These are phyloP conservation scores for Diglossa cyanea DNA, from an alignment of 2,797 vertebrate species.

Conservation along the genomic window DNA sequence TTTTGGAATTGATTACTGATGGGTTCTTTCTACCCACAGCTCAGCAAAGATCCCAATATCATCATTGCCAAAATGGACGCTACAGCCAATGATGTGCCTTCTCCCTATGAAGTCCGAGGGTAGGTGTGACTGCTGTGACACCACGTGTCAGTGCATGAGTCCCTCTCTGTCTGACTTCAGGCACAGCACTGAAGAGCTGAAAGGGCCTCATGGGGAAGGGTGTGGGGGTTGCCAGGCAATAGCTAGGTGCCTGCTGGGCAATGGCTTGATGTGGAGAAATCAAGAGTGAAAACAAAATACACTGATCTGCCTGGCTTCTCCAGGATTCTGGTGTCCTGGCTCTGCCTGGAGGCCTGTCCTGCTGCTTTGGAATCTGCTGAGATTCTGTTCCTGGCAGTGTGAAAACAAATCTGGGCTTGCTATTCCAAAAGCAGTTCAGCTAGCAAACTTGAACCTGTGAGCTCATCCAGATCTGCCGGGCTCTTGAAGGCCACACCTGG, in stretches of 20 bases:
- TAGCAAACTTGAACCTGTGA: not conserved
- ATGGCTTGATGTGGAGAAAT: not conserved
- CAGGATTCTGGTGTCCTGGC: not conserved
- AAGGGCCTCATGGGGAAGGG: not conserved
- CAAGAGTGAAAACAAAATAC: not conserved
- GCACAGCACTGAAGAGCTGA: not conserved
- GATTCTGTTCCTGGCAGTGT: not conserved
- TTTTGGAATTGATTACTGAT: not conserved
- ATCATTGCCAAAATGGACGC: conserved; percentile 98
- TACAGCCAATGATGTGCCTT: conserved; percentile 96
- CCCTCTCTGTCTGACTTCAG: not conserved
- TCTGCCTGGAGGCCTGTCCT: not conserved
- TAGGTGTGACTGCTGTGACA: conserved; percentile 66
- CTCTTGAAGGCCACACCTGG: not conserved
- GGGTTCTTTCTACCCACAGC: conserved; percentile 73
- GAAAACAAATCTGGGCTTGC: not conserved
- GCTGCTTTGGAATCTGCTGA: not conserved
- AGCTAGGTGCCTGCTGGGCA: not conserved
- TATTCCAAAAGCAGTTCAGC: not conserved
- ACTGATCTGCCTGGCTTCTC: not conserved
- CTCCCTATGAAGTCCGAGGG: conserved; percentile 96
- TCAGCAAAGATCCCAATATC: conserved; percentile 86
- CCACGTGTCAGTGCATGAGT: rapidly evolving
- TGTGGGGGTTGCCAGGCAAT: not conserved
- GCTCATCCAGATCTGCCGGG: not conserved